These are phyloP conservation scores for Brachymystax lenok DNA, from an alignment of 2,797 vertebrate genomes.

Conservation along the genomic window DNA sequence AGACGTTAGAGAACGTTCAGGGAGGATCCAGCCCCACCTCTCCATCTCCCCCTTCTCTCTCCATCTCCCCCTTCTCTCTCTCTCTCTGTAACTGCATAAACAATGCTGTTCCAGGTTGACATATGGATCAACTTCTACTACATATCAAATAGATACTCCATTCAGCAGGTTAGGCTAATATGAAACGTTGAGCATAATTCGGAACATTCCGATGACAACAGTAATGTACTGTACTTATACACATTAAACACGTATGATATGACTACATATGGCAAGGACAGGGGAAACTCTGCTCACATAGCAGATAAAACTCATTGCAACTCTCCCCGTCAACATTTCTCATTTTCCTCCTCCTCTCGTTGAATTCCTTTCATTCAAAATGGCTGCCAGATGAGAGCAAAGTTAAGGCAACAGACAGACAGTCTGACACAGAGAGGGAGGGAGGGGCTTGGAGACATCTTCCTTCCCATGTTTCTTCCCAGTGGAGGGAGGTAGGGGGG, in stretches of 20 bases:
- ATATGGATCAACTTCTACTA: slow-evolving; percentile 70
- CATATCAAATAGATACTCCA: slow-evolving; percentile 75
- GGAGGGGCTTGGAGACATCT: background rate
- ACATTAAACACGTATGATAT: slow-evolving; percentile 81
- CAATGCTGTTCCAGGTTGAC: slow-evolving; percentile 69
- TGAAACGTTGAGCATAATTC: slow-evolving; percentile 73
- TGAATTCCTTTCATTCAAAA: slow-evolving; percentile 44
- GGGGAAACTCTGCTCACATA: slow-evolving; percentile 16
- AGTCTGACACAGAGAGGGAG: background rate
- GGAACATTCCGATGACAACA: slow-evolving; percentile 89
- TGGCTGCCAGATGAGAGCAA: background rate
- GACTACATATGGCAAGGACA: slow-evolving; percentile 66
- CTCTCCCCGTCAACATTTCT: slow-evolving; percentile 27
- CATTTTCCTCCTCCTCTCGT: slow-evolving; percentile 24
- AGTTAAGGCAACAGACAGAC: background rate
- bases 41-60: slow-evolving; percentile 29
- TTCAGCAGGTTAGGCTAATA: slow-evolving; percentile 74
- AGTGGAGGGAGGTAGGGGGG: slow-evolving; percentile 11
- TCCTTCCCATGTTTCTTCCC: background rate
- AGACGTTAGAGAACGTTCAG: no score
- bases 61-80: slow-evolving; percentile 24
- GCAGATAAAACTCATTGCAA: slow-evolving; percentile 22
- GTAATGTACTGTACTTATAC: slow-evolving; percentile 99
- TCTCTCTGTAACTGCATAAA: slow-evolving; percentile 62
- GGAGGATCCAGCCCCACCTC: slow-evolving; percentile 87